phyloP scores from a whole-genome alignment of 2,888 invertebrate species.

The Biston betularia region DNA sequence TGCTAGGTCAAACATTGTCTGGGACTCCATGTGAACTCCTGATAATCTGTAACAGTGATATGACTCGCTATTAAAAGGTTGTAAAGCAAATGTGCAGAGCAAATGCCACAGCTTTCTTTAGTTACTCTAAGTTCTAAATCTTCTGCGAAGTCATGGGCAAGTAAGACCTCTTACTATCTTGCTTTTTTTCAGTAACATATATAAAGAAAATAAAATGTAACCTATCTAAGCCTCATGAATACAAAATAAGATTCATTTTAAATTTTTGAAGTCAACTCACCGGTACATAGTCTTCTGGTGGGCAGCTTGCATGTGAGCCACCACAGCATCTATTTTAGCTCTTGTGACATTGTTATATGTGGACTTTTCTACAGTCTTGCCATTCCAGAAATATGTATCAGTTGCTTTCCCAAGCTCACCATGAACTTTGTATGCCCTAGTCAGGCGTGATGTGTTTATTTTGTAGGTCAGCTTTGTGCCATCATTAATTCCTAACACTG shows the following conservation, averaged over 20 bases:
- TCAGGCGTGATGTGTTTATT: slow-evolving; percentile 87
- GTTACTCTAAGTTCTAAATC: too few relatives aligned
- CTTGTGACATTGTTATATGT: slow-evolving; percentile 90
- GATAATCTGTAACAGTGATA: slow-evolving; percentile 82
- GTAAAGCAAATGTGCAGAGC: too few relatives aligned
- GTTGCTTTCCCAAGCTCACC: slow-evolving; percentile 92
- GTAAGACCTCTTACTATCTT: too few relatives aligned
- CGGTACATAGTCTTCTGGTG: slow-evolving; percentile 95
- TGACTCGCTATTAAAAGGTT: not conserved
- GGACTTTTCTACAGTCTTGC: slow-evolving; percentile 89
- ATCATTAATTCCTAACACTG: slow-evolving; percentile 91
- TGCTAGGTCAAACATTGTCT: slow-evolving; percentile 96
- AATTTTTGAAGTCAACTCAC: slow-evolving; percentile 77
- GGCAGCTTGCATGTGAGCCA: slow-evolving; percentile 93
- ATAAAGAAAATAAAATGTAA: not conserved
- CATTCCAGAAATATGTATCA: slow-evolving; percentile 89
- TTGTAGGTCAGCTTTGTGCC: slow-evolving; percentile 86
- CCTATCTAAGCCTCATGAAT: not conserved
- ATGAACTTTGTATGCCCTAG: slow-evolving; percentile 90
- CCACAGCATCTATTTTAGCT: slow-evolving; percentile 89
- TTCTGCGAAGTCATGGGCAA: too few relatives aligned
- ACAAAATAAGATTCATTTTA: not conserved
- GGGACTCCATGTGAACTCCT: slow-evolving; percentile 94
- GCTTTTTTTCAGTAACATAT: too few relatives aligned
- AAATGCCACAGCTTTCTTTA: too few relatives aligned